Evolutionary conservation across 1,140 invertebrate species (phyloP), one percentile per base, ranked within the genome.

Genomic region (Drosophila hydei): DNA sequence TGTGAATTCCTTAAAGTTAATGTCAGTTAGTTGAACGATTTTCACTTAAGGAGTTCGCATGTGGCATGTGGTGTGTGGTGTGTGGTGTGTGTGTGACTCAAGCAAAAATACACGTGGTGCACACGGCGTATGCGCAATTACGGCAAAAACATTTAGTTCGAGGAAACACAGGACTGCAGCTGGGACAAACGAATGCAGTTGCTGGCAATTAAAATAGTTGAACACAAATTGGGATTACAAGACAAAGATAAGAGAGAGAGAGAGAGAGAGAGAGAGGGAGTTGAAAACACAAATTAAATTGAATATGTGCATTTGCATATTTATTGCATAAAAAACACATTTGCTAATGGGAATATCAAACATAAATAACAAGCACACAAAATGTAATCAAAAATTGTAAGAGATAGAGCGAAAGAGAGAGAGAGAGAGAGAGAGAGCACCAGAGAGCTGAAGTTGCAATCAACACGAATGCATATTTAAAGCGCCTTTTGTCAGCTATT

Each of bases 281-380:
- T 1, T 45, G 19, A 19, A 18, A 38, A 25, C 9, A 25, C 43
- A 45, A 42, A 38, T 52, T 25, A 68, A 65, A 72, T 59, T 67
- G 48, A 72, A 72, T 52, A 56, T 45, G 21, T 27, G 56, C 51
- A 67, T 72, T 59, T 72, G 62, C 63, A 72, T 72, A 71, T 62
- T 70, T 70, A 65, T 71, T 71, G 68, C 68, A 64, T 30, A 30
- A 51, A 50, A 59, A 50, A 59, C 25, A 58, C 42, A 65, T 59
- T 52, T 72, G 47, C 47, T 67, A 59, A 67, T 72, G 62, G 27
- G 16, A 52, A 52, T 36, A 36, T 27, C 42, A 48, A 48, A 40
- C 42, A 65, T 45, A 52, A 25, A 43, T 25, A 62, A 52, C 50
- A 63, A 19, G 12, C 7, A 51, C 48, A 30, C 62, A 36, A 27